Base-by-base conservation (phyloP, 2,113 vertebrate genomes). In the Dromiciops gliroides region DNA sequence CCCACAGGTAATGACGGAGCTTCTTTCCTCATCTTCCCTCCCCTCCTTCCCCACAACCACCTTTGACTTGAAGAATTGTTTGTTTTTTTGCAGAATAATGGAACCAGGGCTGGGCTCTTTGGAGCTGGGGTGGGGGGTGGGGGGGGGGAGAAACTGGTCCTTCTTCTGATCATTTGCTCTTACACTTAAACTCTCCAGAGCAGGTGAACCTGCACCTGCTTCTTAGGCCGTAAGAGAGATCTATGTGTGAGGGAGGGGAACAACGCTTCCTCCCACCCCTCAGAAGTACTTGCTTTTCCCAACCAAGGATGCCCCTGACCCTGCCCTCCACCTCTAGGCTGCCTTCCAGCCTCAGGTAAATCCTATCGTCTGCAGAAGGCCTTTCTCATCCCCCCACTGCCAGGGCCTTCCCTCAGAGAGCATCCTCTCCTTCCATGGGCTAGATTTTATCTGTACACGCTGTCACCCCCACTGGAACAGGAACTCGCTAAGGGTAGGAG, bases 1-100 rank as follows among this genome's bases (percentile, higher is more conserved):
- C 0, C 16, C 50, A 53, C 47, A 0, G 0, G 50, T 50, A 0
- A 0, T 0, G 7, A 37, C 75, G 48, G 75, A 26, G 3, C 0
- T 0, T 0, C 48, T 49, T 90, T 90, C n/a, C 67, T 83, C 6
- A 44, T 83, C 67, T 83, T 83, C n/a, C 7, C 67, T 83, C n/a
- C n/a, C 28, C 4, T 2, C 28, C 11, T 67, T 67, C 28, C 11
- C 31, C 16, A 22, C 67, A n/a, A 23, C n/a, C 2, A 44, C 31
- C 67, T 83, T 19, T 8, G 67, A 83, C 14, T 83, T 44, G 26
- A 90, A 90, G 31, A 48, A 90, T 48, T 48, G 25, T 12, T 49
- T 44, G 24, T 49, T 90, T 49, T 16, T 90, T 19, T 83, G n/a
- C 6, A 44, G 67, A 83, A 83, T 83, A 83, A 83, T 83, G 67